Conservation (phyloP, 2,888 invertebrate species). For the Malthinus flaveolus region DNA sequence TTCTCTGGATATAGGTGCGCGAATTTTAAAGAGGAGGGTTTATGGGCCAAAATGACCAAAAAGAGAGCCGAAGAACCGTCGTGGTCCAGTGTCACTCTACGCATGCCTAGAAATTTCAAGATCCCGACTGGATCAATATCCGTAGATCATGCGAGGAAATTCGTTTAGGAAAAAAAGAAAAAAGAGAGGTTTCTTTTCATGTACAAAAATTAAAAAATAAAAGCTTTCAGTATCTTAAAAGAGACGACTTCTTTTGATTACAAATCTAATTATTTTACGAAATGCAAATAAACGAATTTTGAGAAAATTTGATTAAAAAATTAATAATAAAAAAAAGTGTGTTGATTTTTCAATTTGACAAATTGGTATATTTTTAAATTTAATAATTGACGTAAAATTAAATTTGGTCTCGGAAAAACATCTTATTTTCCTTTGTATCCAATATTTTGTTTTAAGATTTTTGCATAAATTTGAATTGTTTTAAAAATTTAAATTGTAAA, state of each 20-base stretch:
- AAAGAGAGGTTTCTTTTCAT: too few species aligned
- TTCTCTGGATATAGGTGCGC: too few species aligned
- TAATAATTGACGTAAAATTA: not conserved
- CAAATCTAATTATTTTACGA: not conserved
- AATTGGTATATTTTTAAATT: slow-evolving; percentile 5
- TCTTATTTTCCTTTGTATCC: not conserved
- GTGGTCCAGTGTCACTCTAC: too few species aligned
- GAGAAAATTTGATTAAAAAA: slow-evolving; percentile 12
- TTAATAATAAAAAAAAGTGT: slow-evolving; percentile 1
- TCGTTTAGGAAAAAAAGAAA: too few species aligned
- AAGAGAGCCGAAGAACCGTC: too few species aligned
- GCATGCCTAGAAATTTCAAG: too few species aligned
- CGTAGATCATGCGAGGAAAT: too few species aligned
- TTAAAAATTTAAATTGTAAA: slow-evolving; percentile 35
- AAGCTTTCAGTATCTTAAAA: not conserved
- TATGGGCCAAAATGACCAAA: too few species aligned
- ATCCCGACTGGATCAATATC: too few species aligned
- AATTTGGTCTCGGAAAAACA: too few species aligned
- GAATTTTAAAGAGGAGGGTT: too few species aligned
- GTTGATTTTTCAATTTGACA: slow-evolving; percentile 11
- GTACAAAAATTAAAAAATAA: not conserved
- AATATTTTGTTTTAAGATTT: slow-evolving; percentile 13
- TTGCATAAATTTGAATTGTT: slow-evolving; percentile 29
- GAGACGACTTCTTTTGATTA: not conserved
- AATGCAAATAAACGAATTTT: slow-evolving; percentile 9